Evolutionary conservation across 2,113 vertebrate species (phyloP).

Genomic region (Athene noctua): DNA sequence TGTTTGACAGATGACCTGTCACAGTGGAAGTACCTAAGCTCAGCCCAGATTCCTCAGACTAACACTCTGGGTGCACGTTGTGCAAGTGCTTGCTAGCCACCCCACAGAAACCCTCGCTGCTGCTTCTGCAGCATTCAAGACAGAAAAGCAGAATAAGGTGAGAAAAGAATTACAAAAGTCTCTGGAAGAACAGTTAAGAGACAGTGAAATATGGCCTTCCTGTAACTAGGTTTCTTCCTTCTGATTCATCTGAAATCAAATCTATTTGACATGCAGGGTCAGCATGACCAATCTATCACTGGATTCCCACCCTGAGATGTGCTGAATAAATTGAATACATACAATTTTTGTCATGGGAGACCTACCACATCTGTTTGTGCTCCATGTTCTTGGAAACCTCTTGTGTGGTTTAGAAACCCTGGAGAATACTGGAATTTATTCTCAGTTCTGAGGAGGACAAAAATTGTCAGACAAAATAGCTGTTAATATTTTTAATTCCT

Average conservation of each 20-base stretch:
- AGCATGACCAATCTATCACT: background rate
- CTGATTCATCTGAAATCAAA: background rate
- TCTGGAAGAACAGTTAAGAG: background rate
- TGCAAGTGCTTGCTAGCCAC: background rate
- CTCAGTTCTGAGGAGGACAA: background rate
- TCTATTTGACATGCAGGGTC: background rate
- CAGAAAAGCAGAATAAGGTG: background rate
- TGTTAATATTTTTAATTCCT: background rate
- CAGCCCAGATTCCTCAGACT: background rate
- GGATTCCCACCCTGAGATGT: background rate
- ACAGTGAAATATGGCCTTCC: background rate
- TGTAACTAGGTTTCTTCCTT: background rate
- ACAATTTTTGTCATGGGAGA: background rate
- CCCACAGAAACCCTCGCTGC: background rate
- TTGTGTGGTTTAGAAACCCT: background rate
- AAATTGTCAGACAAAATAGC: background rate
- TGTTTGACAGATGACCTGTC: background rate
- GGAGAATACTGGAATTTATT: background rate
- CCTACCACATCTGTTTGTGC: background rate
- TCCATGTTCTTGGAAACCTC: background rate
- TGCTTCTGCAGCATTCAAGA: background rate
- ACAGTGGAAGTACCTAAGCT: background rate
- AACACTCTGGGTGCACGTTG: background rate
- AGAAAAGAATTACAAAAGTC: background rate
- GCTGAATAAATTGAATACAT: fast-evolving